Evolutionary conservation across 1,140 invertebrate species (phyloP).

Genomic region (Psix sp.): DNA sequence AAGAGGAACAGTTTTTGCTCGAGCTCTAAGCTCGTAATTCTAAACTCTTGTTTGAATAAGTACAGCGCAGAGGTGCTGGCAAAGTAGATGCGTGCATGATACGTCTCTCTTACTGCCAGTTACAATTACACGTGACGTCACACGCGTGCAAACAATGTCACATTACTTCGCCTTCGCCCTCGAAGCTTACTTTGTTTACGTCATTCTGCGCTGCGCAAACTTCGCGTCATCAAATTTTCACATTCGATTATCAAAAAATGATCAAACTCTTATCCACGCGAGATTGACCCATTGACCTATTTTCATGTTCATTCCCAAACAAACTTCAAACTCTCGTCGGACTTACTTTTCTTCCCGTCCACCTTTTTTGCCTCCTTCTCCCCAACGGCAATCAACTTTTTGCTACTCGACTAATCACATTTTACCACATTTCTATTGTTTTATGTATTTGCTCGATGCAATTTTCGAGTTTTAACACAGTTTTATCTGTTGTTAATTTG

Average conservation of each 20-base stretch:
- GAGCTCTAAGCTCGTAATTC: slow-evolving; percentile 48
- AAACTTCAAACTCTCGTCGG: too few species aligned
- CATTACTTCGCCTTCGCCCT: slow-evolving; percentile 65
- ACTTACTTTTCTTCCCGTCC: too few species aligned
- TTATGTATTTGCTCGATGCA: too few species aligned
- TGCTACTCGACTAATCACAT: too few species aligned
- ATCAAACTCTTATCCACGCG: slow-evolving; percentile 6
- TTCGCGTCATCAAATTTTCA: slow-evolving; percentile 31
- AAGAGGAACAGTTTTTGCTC: too few species aligned
- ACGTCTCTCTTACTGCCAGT: slow-evolving; percentile 64
- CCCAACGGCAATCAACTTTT: too few species aligned
- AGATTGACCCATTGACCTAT: slow-evolving; percentile 12
- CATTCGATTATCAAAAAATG: slow-evolving; percentile 20
- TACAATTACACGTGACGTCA: slow-evolving; percentile 72
- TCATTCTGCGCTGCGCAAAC: slow-evolving; percentile 30
- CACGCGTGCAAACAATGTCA: slow-evolving; percentile 70
- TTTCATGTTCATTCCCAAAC: neutral
- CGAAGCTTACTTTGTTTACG: slow-evolving; percentile 52
- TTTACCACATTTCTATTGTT: too few species aligned
- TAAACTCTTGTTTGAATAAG: slow-evolving; percentile 49
- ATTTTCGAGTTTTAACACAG: too few species aligned
- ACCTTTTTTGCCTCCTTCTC: too few species aligned
- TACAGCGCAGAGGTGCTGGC: slow-evolving; percentile 39
- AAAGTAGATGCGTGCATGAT: slow-evolving; percentile 53
- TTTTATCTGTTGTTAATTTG: too few species aligned